phyloP scores from a whole-genome alignment of 2,113 vertebrate species.

The Castor canadensis region DNA sequence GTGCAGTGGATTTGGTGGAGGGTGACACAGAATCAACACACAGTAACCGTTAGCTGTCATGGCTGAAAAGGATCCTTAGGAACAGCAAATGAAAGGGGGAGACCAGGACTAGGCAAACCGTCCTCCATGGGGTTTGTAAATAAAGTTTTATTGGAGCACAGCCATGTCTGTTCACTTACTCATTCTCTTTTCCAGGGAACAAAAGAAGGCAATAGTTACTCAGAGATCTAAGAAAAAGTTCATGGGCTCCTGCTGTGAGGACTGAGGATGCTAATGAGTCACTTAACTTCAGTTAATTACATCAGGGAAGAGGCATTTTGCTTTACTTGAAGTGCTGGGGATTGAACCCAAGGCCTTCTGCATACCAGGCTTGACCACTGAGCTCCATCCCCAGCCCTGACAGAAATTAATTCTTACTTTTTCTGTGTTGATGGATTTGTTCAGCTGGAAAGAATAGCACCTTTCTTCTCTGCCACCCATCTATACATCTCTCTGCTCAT shows the following conservation, averaged over 20 bases:
- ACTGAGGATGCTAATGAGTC: not conserved
- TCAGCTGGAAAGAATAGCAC: not conserved
- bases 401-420: no score
- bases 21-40: not conserved
- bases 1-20: not conserved
- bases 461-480: not conserved
- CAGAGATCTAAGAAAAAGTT: not conserved
- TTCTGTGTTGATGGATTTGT: not conserved
- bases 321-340: no score
- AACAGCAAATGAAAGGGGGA: no score
- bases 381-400: no score
- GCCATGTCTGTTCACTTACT: rapidly evolving
- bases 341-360: no score
- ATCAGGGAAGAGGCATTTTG: no score
- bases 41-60: not conserved
- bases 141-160: not conserved
- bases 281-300: not conserved
- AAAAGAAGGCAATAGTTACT: not conserved
- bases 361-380: no score
- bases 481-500: not conserved
- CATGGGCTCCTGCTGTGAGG: not conserved
- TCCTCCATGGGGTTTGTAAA: not conserved
- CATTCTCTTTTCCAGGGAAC: not conserved
- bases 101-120: rapidly evolving
- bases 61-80: not conserved